Evolutionary conservation across 2,113 vertebrate genomes (phyloP), one percentile per base, ranked within the genome.

Genomic region (Cathartes aura): DNA sequence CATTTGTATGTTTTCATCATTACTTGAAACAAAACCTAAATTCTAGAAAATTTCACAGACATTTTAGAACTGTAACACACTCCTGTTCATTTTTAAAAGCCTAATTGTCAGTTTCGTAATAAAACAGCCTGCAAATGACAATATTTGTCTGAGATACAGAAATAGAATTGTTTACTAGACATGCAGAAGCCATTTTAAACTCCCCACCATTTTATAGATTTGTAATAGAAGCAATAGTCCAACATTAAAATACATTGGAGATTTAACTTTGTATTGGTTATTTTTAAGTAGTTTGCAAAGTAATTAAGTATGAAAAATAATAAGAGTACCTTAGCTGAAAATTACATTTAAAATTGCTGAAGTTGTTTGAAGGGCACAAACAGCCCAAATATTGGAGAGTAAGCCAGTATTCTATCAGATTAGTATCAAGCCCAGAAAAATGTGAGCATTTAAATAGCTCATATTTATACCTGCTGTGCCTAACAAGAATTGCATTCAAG

Each of bases 351-450:
- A n/a, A 73, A 40, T 80, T 71, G 12, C 45, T 62, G 34, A 76
- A 89, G n/a, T 47, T 48, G 23, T 72, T 38, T 68, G 29, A 84
- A 70, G 43, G n/a, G 58, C n/a, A 90, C 13, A 60, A 29, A 36
- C 48, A 93, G 20, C 32, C 13, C 21, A 36, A 52, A 75, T 7
- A 8, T 16, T 62, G 19, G 36, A 36, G 10, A 63, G 17, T 23
- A 93, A 78, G 6, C 30, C 42, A 67, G 23, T 45, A 20, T 32
- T 1, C 0, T 56, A 80, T 15, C 59, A 75, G 58, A 73, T 71
- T 62, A 85, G 60, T 91, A 95, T 96, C 34, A 91, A 96, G 53
- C 64, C 80, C 83, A 89, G 78, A 96, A 97, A 92, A 96, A 93
- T 18, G 8, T 15, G 40, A 60, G 27, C 74, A 93, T 98, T 97